Evolutionary conservation across 2,113 vertebrate species (phyloP).

Genomic region (Tachysurus vachellii): DNA sequence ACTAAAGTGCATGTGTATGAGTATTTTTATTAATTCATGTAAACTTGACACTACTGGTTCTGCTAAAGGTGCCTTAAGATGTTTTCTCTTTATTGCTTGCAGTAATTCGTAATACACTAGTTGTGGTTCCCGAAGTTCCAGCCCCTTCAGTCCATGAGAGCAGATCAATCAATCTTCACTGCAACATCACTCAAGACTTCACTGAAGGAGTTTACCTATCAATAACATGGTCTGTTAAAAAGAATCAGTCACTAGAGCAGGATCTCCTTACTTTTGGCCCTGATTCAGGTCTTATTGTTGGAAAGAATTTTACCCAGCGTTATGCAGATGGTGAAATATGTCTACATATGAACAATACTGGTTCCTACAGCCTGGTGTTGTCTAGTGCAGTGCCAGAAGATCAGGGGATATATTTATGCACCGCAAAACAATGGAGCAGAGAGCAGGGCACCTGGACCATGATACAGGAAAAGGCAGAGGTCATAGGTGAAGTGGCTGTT

Average conservation of each 20-base stretch:
- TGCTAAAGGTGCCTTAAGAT: neutral
- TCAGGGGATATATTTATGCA: slow-evolving; percentile 81
- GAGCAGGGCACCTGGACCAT: slow-evolving; percentile 79
- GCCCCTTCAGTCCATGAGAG: slow-evolving; percentile 75
- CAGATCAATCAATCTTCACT: slow-evolving; percentile 81
- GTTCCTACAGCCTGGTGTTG: slow-evolving; percentile 77
- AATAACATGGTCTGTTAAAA: slow-evolving; percentile 81
- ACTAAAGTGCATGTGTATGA: neutral
- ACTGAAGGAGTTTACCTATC: slow-evolving; percentile 83
- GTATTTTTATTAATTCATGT: slow-evolving; percentile 18
- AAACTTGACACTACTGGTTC: neutral
- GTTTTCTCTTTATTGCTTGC: slow-evolving; percentile 6
- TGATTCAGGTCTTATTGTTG: slow-evolving; percentile 73
- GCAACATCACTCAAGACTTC: slow-evolving; percentile 71
- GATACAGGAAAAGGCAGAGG: slow-evolving; percentile 81
- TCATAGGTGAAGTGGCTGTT: slow-evolving; percentile 77
- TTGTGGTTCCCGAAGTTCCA: slow-evolving; percentile 65
- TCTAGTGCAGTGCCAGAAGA: slow-evolving; percentile 70
- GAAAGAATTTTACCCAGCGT: slow-evolving; percentile 71
- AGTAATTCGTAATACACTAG: slow-evolving; percentile 86
- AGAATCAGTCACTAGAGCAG: slow-evolving; percentile 54
- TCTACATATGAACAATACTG: slow-evolving; percentile 74
- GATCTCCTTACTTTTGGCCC: slow-evolving; percentile 82
- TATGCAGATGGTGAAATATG: slow-evolving; percentile 78
- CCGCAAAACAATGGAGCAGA: slow-evolving; percentile 84